Evolutionary conservation across 2,888 invertebrate species (phyloP), one percentile per base, ranked within the genome.

Genomic region (Ennomos quercinarius): DNA sequence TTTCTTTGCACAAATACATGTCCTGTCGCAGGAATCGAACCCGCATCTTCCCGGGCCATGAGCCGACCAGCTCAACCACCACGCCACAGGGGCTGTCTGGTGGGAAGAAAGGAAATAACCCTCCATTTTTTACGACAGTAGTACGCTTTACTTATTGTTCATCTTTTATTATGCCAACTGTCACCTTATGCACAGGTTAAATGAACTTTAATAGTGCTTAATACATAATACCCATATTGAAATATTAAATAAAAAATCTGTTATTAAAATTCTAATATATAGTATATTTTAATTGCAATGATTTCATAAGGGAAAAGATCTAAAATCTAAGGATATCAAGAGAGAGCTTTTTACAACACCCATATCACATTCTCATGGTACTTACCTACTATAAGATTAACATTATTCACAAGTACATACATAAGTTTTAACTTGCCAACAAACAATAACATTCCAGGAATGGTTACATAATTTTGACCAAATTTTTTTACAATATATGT

Each of bases 331-430:
- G 67, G 78, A 80, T 76, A 80, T 77, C 76, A 86, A 27, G n/a
- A 91, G 89, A 90, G 91, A 91, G 89, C 89, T 84, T 74, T 67
- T 83, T 83, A 91, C 89, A 86, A 91, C 91, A 91, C 84, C 87
- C 86, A 91, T 91, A 91, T 92, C 92, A 92, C 91, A 92, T 81
- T 87, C 78, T 84, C 83, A 87, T 87, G 81, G 81, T 86, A 83
- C 78, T 83, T 87, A 83, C 64, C 66, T 66, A 58, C 80, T 83
- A 84, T 68, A 81, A 78, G 71, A 80, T 84, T 79, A 89, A 90
- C 88, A 89, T 86, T 89, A 86, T 87, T 87, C 85, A 89, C 77
- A 82, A 75, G 80, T 54, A 55, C 55, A 62, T 59, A 55, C 55
- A 62, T 59, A 42, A n/a, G 40, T 81, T 81, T 64, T 68, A 72